These are phyloP conservation scores for Camponotus vicinus DNA, from an alignment of 1,140 invertebrate species.

Conservation along the genomic window DNA sequence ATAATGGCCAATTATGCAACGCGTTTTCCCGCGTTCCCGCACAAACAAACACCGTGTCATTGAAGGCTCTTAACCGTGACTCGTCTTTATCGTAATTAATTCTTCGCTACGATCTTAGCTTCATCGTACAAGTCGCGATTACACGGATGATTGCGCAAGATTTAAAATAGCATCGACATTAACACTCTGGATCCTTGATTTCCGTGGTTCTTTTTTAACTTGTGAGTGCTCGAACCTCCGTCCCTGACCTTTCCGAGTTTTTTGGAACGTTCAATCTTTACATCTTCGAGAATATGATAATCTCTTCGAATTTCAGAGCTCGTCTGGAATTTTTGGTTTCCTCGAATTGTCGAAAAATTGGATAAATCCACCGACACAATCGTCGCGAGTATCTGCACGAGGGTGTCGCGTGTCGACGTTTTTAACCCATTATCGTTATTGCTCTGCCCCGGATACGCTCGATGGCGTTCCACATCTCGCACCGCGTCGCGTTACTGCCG, in stretches of 20 bases:
- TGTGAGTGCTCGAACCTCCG: background rate
- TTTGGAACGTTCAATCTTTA: background rate
- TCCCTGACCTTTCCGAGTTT: background rate
- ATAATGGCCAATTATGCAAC: conserved; percentile 51
- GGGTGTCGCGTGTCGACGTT: conserved; percentile 55
- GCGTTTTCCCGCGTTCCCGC: conserved; percentile 24
- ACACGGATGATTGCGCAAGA: conserved; percentile 22
- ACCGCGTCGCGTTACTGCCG: conserved; percentile 61
- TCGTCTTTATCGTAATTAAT: conserved; percentile 38
- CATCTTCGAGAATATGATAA: background rate
- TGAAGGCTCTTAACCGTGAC: conserved; percentile 30
- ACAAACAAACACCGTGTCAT: conserved; percentile 37
- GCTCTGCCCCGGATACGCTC: conserved; percentile 78
- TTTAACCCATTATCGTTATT: conserved; percentile 68
- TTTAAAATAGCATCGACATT: background rate
- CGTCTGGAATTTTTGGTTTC: background rate
- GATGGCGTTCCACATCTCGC: conserved; percentile 74
- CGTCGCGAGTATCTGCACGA: conserved; percentile 37
- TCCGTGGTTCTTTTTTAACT: background rate
- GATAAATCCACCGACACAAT: background rate
- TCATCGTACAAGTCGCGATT: background rate
- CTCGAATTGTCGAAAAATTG: background rate
- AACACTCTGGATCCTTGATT: background rate
- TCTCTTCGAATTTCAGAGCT: background rate
- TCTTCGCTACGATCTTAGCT: conserved; percentile 30